Evolutionary conservation across 2,797 vertebrate species (phyloP).

Genomic region (Lithobates pipiens): DNA sequence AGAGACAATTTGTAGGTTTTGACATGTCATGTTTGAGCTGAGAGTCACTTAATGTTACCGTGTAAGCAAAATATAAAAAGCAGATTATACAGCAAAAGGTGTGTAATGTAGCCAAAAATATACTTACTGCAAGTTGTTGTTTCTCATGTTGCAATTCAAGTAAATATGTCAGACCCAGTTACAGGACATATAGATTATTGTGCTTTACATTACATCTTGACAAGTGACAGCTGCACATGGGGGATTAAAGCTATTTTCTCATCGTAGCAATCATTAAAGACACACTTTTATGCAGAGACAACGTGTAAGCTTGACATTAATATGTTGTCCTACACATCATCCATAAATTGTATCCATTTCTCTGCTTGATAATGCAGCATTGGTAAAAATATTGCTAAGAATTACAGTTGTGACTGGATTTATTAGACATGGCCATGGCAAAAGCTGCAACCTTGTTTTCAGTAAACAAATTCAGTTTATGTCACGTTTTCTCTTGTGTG

Average conservation of each 20-base stretch:
- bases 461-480: slow-evolving; percentile 34
- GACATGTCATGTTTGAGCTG: too few species aligned
- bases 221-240: not conserved
- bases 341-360: not conserved
- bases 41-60: too few species aligned
- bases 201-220: not conserved
- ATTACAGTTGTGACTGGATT: slow-evolving; percentile 14
- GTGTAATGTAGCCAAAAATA: not conserved
- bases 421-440: not conserved
- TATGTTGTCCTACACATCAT: not conserved
- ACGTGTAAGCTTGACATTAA: not conserved
- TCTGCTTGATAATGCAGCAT: not conserved
- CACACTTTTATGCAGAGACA: not conserved
- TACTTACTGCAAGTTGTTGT: not conserved
- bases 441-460: slow-evolving; percentile 16
- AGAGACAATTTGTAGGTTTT: not conserved
- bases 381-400: not conserved
- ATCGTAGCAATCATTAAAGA: not conserved
- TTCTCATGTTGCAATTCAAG: not conserved
- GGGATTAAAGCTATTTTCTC: not conserved
- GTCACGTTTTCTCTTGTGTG: slow-evolving; percentile 35
- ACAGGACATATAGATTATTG: not conserved
- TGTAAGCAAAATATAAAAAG: not conserved
- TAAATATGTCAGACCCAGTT: slow-evolving; percentile 1
- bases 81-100: not conserved